Evolutionary conservation across 2,113 vertebrate species (phyloP).

Genomic region (Chlamydotis undulata): DNA sequence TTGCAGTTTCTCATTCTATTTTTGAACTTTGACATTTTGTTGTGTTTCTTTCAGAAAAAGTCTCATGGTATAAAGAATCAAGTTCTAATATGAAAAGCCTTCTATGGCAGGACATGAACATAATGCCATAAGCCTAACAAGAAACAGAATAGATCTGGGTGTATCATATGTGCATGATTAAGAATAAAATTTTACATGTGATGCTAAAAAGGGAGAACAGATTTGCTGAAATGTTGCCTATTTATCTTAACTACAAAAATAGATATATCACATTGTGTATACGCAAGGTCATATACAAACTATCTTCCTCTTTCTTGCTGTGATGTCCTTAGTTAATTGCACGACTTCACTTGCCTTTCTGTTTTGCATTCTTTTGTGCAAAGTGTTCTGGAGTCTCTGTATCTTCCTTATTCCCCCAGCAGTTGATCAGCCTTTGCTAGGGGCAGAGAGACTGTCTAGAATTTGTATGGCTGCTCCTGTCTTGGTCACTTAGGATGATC

Average conservation of each 20-base stretch:
- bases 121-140: neutral
- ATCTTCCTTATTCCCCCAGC: neutral
- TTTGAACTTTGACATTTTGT: neutral
- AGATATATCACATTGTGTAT: neutral
- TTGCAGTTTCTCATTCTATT: neutral
- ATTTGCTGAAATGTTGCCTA: neutral
- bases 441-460: neutral
- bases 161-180: neutral
- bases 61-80: neutral
- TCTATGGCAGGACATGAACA: neutral
- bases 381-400: neutral
- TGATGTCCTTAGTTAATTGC: neutral
- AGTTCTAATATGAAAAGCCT: neutral
- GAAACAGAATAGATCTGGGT: neutral
- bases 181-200: neutral
- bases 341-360: neutral
- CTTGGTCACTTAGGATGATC: conserved; percentile 29
- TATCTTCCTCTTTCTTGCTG: neutral
- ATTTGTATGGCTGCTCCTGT: neutral
- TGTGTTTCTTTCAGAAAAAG: neutral
- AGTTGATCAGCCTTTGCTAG: neutral
- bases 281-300: neutral
- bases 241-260: neutral
- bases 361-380: neutral
- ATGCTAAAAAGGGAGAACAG: neutral